Percentiles rank a stretch among this genome's conserved stretches.
phyloP scores from a whole-genome alignment of 2,113 vertebrate species.

The Perca flavescens region DNA sequence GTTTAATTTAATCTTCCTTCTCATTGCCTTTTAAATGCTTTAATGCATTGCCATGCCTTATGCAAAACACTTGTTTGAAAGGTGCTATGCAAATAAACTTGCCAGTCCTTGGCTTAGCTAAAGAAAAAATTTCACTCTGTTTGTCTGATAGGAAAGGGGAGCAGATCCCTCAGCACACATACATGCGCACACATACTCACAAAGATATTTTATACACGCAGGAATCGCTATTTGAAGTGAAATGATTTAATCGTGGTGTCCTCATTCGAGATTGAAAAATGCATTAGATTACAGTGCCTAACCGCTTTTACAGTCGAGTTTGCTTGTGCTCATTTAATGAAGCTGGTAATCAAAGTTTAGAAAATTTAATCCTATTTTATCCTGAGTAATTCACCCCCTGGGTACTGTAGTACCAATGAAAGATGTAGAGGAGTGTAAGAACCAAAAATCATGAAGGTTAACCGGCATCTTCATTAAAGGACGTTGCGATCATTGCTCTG shows the following conservation, averaged over 20 bases:
- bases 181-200: neutral
- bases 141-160: slow-evolving; percentile 50
- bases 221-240: slow-evolving; percentile 59
- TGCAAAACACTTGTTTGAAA: slow-evolving; percentile 43
- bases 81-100: slow-evolving; percentile 34
- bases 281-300: slow-evolving; percentile 59
- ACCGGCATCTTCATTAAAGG: slow-evolving; percentile 65
- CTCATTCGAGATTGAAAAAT: slow-evolving; percentile 64
- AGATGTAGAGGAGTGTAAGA: slow-evolving; percentile 63
- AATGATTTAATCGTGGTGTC: slow-evolving; percentile 65
- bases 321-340: slow-evolving; percentile 63
- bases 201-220: slow-evolving; percentile 42
- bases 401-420: slow-evolving; percentile 60
- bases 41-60: slow-evolving; percentile 7
- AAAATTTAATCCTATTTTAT: slow-evolving; percentile 73
- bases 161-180: slow-evolving; percentile 45
- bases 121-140: slow-evolving; percentile 35
- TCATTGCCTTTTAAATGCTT: slow-evolving; percentile 19
- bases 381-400: slow-evolving; percentile 66
- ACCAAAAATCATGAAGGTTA: slow-evolving; percentile 77
- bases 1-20: neutral
- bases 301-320: slow-evolving; percentile 55
- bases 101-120: slow-evolving; percentile 9
- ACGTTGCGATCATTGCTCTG: slow-evolving; percentile 76
- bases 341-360: slow-evolving; percentile 74